Conservation (phyloP, 1,140 invertebrate species). For the Phthorimaea operculella region DNA sequence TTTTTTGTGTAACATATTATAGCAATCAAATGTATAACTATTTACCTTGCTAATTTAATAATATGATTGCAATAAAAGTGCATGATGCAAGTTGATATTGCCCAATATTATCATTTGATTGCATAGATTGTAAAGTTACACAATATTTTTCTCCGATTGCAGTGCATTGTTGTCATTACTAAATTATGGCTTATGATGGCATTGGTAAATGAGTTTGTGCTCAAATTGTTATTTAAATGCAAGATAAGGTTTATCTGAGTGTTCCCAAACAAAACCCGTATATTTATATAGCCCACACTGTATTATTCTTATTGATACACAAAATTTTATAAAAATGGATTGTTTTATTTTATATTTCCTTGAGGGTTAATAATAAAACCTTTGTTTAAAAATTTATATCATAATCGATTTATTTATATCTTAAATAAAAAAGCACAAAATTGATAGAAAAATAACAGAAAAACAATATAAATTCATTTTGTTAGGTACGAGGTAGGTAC, state of each 20-base stretch:
- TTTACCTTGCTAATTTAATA: too few relatives aligned
- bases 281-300: constrained; percentile 60
- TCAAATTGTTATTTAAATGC: neutral
- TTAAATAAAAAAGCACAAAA: neutral
- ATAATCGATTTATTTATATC: neutral
- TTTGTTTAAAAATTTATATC: neutral
- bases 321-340: constrained; percentile 44
- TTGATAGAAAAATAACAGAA: neutral
- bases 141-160: too few relatives aligned
- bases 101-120: too few relatives aligned
- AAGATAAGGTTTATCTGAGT: constrained; percentile 27
- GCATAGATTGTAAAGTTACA: too few relatives aligned
- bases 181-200: too few relatives aligned
- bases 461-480: neutral
- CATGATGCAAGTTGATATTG: too few relatives aligned
- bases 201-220: too few relatives aligned
- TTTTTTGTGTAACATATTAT: too few relatives aligned
- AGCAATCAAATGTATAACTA: too few relatives aligned
- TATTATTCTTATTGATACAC: constrained; percentile 62
- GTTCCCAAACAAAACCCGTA: constrained; percentile 41
- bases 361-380: neutral
- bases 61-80: too few relatives aligned
- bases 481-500: too few relatives aligned
- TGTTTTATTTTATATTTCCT: constrained; percentile 41
- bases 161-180: too few relatives aligned